Evolutionary conservation across 2,888 invertebrate species (phyloP).

Genomic region (Pterostichus madidus): DNA sequence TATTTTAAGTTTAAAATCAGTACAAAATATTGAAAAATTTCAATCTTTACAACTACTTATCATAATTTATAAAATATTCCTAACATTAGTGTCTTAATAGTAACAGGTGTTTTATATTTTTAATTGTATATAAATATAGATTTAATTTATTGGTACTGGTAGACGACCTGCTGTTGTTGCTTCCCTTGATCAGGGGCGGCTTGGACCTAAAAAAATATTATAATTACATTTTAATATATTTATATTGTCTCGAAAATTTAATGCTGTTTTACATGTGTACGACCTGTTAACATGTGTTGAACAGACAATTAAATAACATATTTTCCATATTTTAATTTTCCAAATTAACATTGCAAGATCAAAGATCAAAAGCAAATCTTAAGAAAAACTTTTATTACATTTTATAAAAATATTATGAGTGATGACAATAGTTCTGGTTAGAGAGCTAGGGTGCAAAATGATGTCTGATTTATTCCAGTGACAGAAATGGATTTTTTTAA

Average conservation of each 20-base stretch:
- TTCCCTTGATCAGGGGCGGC: slow-evolving; percentile 42
- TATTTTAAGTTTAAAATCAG: slow-evolving; percentile 32
- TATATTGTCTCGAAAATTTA: too few relatives aligned
- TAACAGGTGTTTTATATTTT: slow-evolving; percentile 36
- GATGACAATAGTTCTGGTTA: too few relatives aligned
- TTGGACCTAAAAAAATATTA: slow-evolving; percentile 42
- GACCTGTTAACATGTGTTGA: not conserved
- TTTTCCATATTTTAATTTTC: too few relatives aligned
- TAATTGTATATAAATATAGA: slow-evolving; percentile 20
- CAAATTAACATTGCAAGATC: too few relatives aligned
- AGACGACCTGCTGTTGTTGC: slow-evolving; percentile 48
- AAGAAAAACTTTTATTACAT: too few relatives aligned
- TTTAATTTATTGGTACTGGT: slow-evolving; percentile 61
- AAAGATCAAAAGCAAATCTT: too few relatives aligned
- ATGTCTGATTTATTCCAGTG: too few relatives aligned
- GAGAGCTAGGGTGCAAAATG: too few relatives aligned
- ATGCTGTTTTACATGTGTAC: not conserved
- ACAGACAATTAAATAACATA: too few relatives aligned
- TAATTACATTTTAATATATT: not conserved
- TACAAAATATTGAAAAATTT: slow-evolving; percentile 33
- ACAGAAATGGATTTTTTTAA: too few relatives aligned
- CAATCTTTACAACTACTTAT: slow-evolving; percentile 10
- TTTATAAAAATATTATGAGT: too few relatives aligned
- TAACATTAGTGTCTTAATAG: slow-evolving; percentile 27
- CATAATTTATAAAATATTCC: slow-evolving; percentile 27